Evolutionary conservation across 2,797 vertebrate genomes (phyloP).

Genomic region (Diceros bicornis): DNA sequence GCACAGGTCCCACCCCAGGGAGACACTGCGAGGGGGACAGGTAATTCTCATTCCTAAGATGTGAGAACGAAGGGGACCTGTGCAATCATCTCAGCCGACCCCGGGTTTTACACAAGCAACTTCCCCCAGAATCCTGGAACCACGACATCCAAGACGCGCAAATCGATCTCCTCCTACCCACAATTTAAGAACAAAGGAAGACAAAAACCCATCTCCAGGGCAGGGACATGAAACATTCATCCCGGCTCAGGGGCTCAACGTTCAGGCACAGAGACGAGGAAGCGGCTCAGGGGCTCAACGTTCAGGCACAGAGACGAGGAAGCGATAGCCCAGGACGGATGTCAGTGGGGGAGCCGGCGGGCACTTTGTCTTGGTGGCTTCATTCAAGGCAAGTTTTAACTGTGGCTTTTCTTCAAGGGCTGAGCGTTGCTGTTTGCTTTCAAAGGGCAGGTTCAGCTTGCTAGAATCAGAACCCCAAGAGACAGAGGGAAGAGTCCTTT

Average conservation of each 20-base stretch:
- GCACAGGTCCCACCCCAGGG: no score
- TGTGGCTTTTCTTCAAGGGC: neutral
- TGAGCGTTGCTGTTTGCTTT: neutral
- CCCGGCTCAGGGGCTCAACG: neutral
- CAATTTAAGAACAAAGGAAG: conserved; percentile 28
- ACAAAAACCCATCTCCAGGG: neutral
- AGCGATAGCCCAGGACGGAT: neutral
- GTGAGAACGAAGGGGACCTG: neutral
- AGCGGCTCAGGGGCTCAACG: neutral
- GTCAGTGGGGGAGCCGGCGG: neutral
- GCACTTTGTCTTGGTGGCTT: neutral
- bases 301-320: neutral
- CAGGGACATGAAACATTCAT: neutral
- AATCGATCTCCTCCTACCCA: neutral
- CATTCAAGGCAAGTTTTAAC: neutral
- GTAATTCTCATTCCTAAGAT: neutral
- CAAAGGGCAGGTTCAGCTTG: neutral
- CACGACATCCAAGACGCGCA: neutral
- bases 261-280: neutral
- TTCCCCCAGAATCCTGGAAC: neutral
- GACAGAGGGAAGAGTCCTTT: neutral
- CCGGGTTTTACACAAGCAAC: neutral
- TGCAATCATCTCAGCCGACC: neutral
- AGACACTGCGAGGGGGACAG: no score
- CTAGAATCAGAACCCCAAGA: neutral